These are phyloP conservation scores for Drosophila ogumai DNA, from an alignment of 1,140 invertebrate species.

Conservation along the genomic window DNA sequence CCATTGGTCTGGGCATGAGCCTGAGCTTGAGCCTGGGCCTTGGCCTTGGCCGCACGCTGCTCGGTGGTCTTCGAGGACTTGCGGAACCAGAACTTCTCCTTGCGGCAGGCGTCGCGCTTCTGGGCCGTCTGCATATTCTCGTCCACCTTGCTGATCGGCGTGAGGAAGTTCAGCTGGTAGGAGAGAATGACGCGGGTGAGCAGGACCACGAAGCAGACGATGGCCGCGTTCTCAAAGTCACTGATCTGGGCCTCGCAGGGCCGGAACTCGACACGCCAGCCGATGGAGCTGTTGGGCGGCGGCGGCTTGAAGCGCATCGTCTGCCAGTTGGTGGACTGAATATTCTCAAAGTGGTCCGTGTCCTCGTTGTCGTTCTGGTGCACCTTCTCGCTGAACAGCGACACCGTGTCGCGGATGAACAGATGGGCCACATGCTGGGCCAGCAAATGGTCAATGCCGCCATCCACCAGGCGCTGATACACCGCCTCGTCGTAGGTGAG, in stretches of 20 bases:
- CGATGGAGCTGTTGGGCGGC: slow-evolving; percentile 96
- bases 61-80: slow-evolving; percentile 86
- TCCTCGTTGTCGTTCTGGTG: slow-evolving; percentile 97
- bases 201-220: slow-evolving; percentile 99
- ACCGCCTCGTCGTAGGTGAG: slow-evolving; percentile 94
- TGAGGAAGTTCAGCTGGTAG: slow-evolving; percentile 97
- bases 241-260: slow-evolving; percentile 99
- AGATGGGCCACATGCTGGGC: slow-evolving; percentile 98
- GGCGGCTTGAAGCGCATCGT: slow-evolving; percentile 99
- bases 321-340: slow-evolving; percentile 99
- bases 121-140: slow-evolving; percentile 99
- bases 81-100: slow-evolving; percentile 96
- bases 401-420: slow-evolving; percentile 98
- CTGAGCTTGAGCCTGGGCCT: slow-evolving; percentile 11
- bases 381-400: slow-evolving; percentile 97
- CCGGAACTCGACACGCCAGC: slow-evolving; percentile 99
- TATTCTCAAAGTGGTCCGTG: slow-evolving; percentile 99
- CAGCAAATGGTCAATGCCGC: slow-evolving; percentile 95
- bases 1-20: slow-evolving; percentile 52
- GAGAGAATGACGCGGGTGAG: slow-evolving; percentile 98
- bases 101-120: slow-evolving; percentile 93
- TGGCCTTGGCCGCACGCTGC: slow-evolving; percentile 51
- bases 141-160: slow-evolving; percentile 99
- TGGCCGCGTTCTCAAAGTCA: slow-evolving; percentile 99
- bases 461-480: slow-evolving; percentile 91